These are phyloP conservation scores for Galemys pyrenaicus DNA, from an alignment of 2,113 vertebrate species.

Conservation along the genomic window DNA sequence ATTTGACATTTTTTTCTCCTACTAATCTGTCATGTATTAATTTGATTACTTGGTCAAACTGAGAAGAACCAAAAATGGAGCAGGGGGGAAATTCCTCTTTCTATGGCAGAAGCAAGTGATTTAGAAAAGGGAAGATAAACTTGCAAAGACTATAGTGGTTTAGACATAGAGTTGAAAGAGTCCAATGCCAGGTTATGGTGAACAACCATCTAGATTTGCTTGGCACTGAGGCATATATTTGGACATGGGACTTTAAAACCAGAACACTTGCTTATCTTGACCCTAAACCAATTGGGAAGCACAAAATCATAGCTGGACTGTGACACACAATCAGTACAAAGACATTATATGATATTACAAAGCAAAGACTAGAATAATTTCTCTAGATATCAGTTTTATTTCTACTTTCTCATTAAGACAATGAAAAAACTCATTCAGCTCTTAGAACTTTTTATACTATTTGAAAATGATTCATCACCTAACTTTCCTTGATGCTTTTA, in stretches of 20 bases:
- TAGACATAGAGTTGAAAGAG: neutral
- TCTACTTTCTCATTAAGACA: neutral
- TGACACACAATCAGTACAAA: neutral
- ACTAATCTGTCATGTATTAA: neutral
- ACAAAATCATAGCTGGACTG: neutral
- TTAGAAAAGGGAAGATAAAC: neutral
- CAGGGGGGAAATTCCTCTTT: neutral
- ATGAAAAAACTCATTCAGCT: slow-evolving; percentile 5
- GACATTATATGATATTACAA: neutral
- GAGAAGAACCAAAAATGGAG: neutral
- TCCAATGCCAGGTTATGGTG: neutral
- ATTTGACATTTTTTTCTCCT: neutral
- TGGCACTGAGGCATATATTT: neutral
- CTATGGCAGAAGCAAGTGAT: neutral
- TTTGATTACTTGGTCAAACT: neutral
- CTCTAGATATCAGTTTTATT: slow-evolving; percentile 8
- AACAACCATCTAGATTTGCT: neutral
- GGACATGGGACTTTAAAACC: neutral
- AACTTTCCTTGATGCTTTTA: neutral
- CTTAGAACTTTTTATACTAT: neutral
- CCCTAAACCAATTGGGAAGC: neutral
- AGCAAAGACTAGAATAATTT: neutral
- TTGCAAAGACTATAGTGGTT: neutral
- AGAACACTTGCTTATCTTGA: neutral
- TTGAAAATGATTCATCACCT: slow-evolving; percentile 41